These are phyloP conservation scores for Cylindroiulus punctatus DNA, from an alignment of 2,888 invertebrate species.

Conservation along the genomic window DNA sequence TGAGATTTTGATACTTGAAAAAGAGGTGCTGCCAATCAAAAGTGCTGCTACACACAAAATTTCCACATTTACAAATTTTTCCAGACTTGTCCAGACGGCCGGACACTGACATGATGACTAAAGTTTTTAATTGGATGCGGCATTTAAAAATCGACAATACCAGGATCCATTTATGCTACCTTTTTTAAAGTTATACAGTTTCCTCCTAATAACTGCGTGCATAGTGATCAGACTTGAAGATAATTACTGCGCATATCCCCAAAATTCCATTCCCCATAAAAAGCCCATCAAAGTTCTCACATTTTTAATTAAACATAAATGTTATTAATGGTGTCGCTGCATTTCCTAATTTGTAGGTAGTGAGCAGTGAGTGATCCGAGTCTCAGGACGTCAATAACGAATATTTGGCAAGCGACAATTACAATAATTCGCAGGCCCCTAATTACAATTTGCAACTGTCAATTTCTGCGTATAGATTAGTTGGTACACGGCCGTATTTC, in stretches of 20 bases:
- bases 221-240: conserved; percentile 2
- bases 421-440: conserved; percentile 12
- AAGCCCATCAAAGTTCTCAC: conserved; percentile 33
- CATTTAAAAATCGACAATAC: background rate
- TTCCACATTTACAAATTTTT: too few species aligned
- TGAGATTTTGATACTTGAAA: too few species aligned
- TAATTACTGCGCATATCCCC: background rate
- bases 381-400: conserved; percentile 29
- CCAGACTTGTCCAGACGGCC: too few species aligned
- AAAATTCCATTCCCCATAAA: conserved; percentile 8
- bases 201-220: background rate
- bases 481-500: background rate
- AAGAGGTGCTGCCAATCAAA: too few species aligned
- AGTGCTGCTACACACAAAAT: too few species aligned
- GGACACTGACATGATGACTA: too few species aligned
- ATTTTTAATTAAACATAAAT: conserved; percentile 45
- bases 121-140: background rate
- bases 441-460: conserved; percentile 36
- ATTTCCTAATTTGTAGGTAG: conserved; percentile 40
- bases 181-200: background rate
- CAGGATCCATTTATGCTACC: background rate
- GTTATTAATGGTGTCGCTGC: conserved; percentile 31
- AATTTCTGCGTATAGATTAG: conserved; percentile 39
- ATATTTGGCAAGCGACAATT: conserved; percentile 42
- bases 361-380: conserved; percentile 24